Evolutionary conservation across 2,113 vertebrate species (phyloP).

Genomic region (Taxidea taxus): DNA sequence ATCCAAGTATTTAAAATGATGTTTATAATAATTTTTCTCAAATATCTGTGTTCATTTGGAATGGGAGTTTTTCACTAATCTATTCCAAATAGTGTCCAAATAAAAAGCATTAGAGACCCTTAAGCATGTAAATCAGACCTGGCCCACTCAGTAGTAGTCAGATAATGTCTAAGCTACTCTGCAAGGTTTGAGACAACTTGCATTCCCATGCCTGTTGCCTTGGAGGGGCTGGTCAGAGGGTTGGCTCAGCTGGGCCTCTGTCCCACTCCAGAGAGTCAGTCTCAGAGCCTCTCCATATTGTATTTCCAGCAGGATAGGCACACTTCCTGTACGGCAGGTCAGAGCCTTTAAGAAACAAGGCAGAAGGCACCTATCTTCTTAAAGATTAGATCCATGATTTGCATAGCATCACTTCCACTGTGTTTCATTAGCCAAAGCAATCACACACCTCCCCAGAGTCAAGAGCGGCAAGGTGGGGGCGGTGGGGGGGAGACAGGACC

Average conservation of each 20-base stretch:
- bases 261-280: not conserved
- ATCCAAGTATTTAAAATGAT: not conserved
- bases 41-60: not conserved
- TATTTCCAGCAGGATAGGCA: not conserved
- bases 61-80: not conserved
- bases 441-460: not conserved
- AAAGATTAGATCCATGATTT: not conserved
- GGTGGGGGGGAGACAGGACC: not conserved
- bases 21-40: not conserved
- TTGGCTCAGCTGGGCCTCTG: not conserved
- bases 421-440: not conserved
- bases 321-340: not conserved
- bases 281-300: not conserved
- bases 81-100: not conserved
- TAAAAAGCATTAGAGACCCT: not conserved
- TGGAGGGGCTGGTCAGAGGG: not conserved
- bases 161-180: not conserved
- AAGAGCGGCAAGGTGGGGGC: not conserved
- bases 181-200: not conserved
- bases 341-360: not conserved
- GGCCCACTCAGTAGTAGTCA: not conserved
- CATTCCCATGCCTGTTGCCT: not conserved
- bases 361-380: not conserved
- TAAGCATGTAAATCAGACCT: not conserved
- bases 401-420: not conserved